These are phyloP conservation scores for Macrophya alboannulata DNA, from an alignment of 2,888 invertebrate species.

Conservation along the genomic window DNA sequence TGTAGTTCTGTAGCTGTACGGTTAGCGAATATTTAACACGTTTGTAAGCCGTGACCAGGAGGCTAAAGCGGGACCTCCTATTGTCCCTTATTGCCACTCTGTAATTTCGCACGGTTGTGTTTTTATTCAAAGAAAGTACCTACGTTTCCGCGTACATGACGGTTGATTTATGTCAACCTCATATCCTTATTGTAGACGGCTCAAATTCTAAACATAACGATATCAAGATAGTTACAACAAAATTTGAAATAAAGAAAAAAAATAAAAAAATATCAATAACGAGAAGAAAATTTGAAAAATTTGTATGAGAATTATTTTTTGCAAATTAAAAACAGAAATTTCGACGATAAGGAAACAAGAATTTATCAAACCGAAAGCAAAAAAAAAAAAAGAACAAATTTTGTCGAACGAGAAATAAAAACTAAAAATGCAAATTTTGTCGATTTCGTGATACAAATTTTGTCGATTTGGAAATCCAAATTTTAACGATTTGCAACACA, in stretches of 20 bases:
- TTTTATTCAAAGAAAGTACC: not conserved
- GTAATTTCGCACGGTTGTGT: constrained; percentile 42
- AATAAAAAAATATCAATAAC: not conserved
- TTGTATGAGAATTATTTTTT: too few species aligned
- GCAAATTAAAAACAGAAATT: not conserved
- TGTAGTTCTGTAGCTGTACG: not conserved
- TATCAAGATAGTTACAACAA: too few species aligned
- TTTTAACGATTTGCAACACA: too few species aligned
- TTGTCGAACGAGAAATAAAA: too few species aligned
- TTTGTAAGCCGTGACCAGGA: constrained; percentile 75
- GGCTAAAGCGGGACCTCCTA: constrained; percentile 68
- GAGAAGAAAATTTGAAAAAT: not conserved
- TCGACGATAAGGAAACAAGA: not conserved
- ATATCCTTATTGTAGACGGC: not conserved
- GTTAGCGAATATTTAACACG: constrained; percentile 73
- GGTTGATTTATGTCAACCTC: constrained; percentile 66
- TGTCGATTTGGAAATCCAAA: too few species aligned
- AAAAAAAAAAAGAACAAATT: too few species aligned
- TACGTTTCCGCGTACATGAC: constrained; percentile 77
- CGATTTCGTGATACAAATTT: too few species aligned
- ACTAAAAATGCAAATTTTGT: too few species aligned
- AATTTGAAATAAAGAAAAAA: too few species aligned
- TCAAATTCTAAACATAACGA: not conserved
- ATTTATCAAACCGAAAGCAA: too few species aligned
- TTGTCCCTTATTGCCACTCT: constrained; percentile 64